Evolutionary conservation across 2,113 vertebrate species (phyloP), one percentile per base, ranked within the genome.

Genomic region (Oryzias melastigma): DNA sequence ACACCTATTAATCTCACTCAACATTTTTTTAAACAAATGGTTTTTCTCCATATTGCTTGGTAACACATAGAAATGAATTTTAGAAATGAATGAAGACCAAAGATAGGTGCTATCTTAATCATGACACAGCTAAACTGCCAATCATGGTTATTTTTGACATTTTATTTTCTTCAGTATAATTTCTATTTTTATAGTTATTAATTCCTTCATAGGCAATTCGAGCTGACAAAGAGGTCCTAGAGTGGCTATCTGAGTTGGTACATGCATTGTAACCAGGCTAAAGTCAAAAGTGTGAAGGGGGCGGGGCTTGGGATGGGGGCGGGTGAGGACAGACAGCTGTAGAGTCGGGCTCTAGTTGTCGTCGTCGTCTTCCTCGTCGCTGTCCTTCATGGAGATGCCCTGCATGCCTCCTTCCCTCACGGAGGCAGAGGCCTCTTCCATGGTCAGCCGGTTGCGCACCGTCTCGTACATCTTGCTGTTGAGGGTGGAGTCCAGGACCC

Each of bases 381-480:
- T 99, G 94, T 99, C 97, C 85, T 97, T 98, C 97, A 99, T 99
- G 77, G 97, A 95, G 87, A 99, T 98, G 7, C 97, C 97, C 83
- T 96, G 94, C 68, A 99, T 96, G 69, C 96, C 97, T 1, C 97
- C 96, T 85, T 99, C 97, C 17, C 95, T 94, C 81, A 98, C 95
- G 0, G 96, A 98, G 0, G 97, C 97, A 0, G 96, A 95, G 73
- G 97, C 96, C 87, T 99, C 97, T 78, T 99, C 97, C 53, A 99
- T 71, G 0, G 94, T 98, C 82, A 99, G 94, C 58, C 97, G 92
- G 91, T 96, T 99, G 77, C 97, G 94, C 81, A 99, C 95, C 6
- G 97, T 98, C 40, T 99, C 97, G 0, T 99, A 99, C 83, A 94
- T 97, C 93, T 99, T 99, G 82, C 94, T 99, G 93, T 99, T 99